phyloP scores from a whole-genome alignment of 1,140 invertebrate genomes.

The Heliconius congener region DNA sequence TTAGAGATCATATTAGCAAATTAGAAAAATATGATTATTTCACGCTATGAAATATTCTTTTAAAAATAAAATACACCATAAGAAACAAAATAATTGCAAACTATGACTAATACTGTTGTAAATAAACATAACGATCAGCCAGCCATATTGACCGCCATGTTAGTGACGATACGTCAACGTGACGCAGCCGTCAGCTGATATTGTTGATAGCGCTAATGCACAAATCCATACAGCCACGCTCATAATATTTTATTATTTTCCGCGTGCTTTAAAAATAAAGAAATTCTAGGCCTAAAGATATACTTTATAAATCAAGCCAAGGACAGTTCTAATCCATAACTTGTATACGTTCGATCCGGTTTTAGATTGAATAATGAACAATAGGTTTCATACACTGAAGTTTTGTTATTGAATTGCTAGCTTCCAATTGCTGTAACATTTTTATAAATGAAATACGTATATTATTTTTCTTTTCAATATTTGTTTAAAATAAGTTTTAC shows the following conservation, averaged over 20 bases:
- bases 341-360: constrained; percentile 34
- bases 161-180: constrained; percentile 60
- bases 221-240: constrained; percentile 36
- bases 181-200: constrained; percentile 72
- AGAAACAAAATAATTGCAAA: constrained; percentile 13
- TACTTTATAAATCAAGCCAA: neutral
- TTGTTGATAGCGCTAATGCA: constrained; percentile 47
- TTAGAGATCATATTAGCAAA: too few species aligned
- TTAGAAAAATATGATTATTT: too few species aligned
- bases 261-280: constrained; percentile 33
- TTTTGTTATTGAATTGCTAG: constrained; percentile 40
- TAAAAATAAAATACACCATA: neutral
- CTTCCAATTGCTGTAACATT: neutral
- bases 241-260: constrained; percentile 46
- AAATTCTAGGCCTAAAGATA: constrained; percentile 15
- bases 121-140: constrained; percentile 55
- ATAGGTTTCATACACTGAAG: constrained; percentile 39
- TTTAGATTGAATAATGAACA: constrained; percentile 48
- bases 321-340: constrained; percentile 21
- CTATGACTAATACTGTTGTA: constrained; percentile 54
- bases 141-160: constrained; percentile 66
- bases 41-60: neutral
- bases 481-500: too few species aligned
- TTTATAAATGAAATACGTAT: neutral
- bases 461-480: neutral